Base-by-base conservation (phyloP, 1,140 invertebrate genomes). In the Ooceraea biroi region DNA sequence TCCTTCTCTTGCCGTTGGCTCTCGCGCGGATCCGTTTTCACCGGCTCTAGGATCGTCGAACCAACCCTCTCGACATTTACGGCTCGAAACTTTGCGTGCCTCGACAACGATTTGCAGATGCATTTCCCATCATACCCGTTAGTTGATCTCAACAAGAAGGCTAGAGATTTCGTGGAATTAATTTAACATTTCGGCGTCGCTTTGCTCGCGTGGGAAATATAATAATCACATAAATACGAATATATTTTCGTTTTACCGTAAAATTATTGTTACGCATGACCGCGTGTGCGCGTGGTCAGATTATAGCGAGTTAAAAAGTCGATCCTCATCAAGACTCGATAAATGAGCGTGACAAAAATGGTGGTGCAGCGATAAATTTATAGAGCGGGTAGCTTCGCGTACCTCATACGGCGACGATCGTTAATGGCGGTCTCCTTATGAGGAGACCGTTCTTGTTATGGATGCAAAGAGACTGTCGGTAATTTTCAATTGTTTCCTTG, bases 331-430 rank as follows among this genome's bases (percentile, higher is more conserved):
- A 88, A 87, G 85, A 80, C 27, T 89, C 86, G 89, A 91, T 91
- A 91, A 91, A 92, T 85, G 89, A 87, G 82, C 86, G 88, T 92
- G 92, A 91, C 91, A 91, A 92, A 92, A 91, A 91, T 91, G 89
- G 90, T 85, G 83, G 88, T 87, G 85, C 44, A 65, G 82, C 85
- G 68, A 90, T 91, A 89, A 92, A 92, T 92, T 92, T 92, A 92
- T 91, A 92, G 91, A 92, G 85, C 88, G 74, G 83, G 82, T 86
- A 83, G 68, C 77, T 86, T 90, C 86, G 88, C 86, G 84, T 89
- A 87, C 86, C 88, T 91, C 89, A 89, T 91, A 92, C 87, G 82
- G 84, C 86, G 65, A 86, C 66, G 85, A 83, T 91, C 87, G 87
- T 91, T 91, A 91, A 91, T 83, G 84, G 87, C 65, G 80, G 30